phyloP scores from a whole-genome alignment of 2,888 invertebrate genomes.

The Ichneumon xanthorius region DNA sequence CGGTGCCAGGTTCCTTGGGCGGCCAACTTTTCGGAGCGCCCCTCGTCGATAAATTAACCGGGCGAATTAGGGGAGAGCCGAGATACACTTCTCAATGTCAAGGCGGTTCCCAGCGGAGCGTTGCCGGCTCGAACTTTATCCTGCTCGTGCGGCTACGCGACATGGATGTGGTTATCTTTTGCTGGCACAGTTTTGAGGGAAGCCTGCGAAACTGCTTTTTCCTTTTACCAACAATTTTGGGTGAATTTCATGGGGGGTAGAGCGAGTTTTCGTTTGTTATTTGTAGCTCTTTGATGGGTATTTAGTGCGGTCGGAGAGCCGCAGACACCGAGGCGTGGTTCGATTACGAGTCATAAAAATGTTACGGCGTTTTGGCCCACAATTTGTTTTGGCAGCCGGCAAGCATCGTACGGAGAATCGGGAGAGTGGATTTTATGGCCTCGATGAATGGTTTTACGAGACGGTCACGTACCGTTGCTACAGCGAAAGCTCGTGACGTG shows the following conservation, averaged over 20 bases:
- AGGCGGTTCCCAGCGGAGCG: conserved; percentile 33
- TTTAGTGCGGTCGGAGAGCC: not conserved
- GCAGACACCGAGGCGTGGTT: not conserved
- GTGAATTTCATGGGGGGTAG: conserved; percentile 18
- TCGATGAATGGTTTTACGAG: conserved; percentile 68
- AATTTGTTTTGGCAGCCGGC: conserved; percentile 63
- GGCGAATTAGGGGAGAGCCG: conserved; percentile 31
- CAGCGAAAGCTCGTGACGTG: conserved; percentile 15
- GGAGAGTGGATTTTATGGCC: conserved; percentile 47
- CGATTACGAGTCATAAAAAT: conserved; percentile 39
- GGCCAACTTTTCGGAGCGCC: conserved; percentile 36
- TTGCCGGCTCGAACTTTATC: not conserved
- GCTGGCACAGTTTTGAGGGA: not conserved
- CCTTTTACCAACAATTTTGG: not conserved
- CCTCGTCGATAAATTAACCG: conserved; percentile 45
- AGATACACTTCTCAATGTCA: conserved; percentile 52
- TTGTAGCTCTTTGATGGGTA: not conserved
- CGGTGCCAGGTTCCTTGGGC: conserved; percentile 22
- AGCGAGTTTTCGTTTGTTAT: not conserved
- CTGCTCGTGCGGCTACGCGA: not conserved
- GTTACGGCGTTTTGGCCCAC: conserved; percentile 33
- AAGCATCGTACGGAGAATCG: conserved; percentile 24
- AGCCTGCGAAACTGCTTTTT: not conserved
- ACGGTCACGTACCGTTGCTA: conserved; percentile 48
- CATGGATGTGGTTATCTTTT: not conserved